Evolutionary conservation across 2,113 vertebrate species (phyloP).

Genomic region (Leucopternis melanops): DNA sequence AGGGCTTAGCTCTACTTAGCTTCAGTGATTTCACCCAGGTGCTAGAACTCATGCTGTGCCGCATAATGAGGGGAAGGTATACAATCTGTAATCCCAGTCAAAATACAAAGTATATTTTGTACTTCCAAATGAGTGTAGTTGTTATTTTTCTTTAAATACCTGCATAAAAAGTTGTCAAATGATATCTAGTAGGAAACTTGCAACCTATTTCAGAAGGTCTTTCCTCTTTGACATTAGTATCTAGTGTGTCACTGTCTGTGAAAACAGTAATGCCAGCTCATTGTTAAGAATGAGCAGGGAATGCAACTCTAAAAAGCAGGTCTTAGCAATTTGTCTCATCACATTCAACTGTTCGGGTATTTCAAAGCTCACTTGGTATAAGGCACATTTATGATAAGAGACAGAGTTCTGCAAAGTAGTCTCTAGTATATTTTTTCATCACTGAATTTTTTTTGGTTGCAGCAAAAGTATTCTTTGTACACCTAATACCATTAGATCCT

Average conservation of each 20-base stretch:
- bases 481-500: constrained; percentile 18
- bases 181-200: background rate
- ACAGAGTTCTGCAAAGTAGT: background rate
- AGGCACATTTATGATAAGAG: background rate
- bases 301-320: background rate
- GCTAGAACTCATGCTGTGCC: background rate
- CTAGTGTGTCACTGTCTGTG: background rate
- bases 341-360: background rate
- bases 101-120: background rate
- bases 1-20: background rate
- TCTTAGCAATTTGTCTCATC: background rate
- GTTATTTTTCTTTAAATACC: background rate
- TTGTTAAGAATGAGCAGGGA: background rate
- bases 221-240: background rate
- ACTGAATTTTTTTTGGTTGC: background rate
- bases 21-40: constrained; percentile 27
- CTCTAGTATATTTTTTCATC: background rate
- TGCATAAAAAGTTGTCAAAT: background rate
- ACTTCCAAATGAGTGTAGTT: background rate
- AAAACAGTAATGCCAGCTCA: background rate
- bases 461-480: background rate
- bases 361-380: background rate
- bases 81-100: background rate
- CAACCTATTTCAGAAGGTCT: background rate
- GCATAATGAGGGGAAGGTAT: background rate